A percentile compares a stretch with the other conserved stretches of the same genome.
Evolutionary conservation across 2,113 vertebrate species (phyloP).

Genomic region (Dipodomys ordii): DNA sequence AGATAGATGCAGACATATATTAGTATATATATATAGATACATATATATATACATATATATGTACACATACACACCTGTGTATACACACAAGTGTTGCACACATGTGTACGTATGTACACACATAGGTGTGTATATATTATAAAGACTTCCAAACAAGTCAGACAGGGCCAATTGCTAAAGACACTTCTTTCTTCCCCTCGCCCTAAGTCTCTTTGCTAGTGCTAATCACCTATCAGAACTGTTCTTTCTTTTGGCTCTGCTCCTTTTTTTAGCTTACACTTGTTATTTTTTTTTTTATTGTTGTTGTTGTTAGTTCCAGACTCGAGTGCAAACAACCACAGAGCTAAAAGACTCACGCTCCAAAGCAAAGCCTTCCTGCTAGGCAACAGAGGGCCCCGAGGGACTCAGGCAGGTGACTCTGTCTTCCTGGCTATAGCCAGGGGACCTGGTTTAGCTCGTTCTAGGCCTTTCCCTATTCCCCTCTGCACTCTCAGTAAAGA

Average conservation of each 20-base stretch:
- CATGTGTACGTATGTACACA: too few relatives aligned
- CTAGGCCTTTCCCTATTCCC: not conserved
- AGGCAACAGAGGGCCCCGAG: not conserved
- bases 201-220: not conserved
- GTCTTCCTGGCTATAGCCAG: rapidly evolving
- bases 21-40: too few relatives aligned
- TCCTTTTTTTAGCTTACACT: not conserved
- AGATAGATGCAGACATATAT: too few relatives aligned
- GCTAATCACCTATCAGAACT: not conserved
- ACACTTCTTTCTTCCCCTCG: not conserved
- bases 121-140: not conserved
- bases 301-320: not conserved
- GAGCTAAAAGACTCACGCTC: not conserved
- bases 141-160: not conserved
- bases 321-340: not conserved
- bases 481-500: not conserved
- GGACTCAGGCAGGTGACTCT: not conserved
- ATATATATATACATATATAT: too few relatives aligned
- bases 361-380: not conserved
- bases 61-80: too few relatives aligned
- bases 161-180: not conserved
- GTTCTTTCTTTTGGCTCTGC: too few relatives aligned
- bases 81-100: too few relatives aligned
- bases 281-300: not conserved
- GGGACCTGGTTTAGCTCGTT: not conserved